Evolutionary conservation across 2,888 invertebrate genomes (phyloP).

Genomic region (Temnothorax rugatulus): DNA sequence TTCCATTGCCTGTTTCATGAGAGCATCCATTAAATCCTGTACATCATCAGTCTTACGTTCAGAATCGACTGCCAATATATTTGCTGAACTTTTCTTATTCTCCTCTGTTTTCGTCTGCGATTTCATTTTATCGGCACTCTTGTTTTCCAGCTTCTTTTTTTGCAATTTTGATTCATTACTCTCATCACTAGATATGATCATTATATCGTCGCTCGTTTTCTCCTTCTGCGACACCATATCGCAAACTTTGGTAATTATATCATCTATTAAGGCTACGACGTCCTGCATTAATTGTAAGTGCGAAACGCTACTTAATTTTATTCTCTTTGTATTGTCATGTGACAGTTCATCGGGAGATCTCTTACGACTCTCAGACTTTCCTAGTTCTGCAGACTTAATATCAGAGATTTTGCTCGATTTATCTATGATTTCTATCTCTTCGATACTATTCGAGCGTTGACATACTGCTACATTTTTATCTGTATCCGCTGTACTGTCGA

Average conservation of each 20-base stretch:
- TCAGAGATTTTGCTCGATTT: conserved; percentile 64
- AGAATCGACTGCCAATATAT: conserved; percentile 50
- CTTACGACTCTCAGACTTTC: conserved; percentile 77
- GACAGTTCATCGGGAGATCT: conserved; percentile 70
- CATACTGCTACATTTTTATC: conserved; percentile 74
- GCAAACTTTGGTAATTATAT: conserved; percentile 83
- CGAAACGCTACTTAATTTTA: conserved; percentile 81
- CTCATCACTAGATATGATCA: conserved; percentile 82
- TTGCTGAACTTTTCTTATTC: conserved; percentile 48
- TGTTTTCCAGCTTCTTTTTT: conserved; percentile 56
- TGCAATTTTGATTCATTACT: conserved; percentile 77
- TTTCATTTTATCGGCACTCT: conserved; percentile 54
- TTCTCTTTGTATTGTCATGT: conserved; percentile 77
- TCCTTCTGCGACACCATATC: conserved; percentile 77
- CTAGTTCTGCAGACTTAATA: conserved; percentile 57
- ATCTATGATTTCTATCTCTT: conserved; percentile 78
- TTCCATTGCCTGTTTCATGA: conserved; percentile 87
- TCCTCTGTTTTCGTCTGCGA: conserved; percentile 56
- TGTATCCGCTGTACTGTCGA: conserved; percentile 69
- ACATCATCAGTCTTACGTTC: conserved; percentile 78
- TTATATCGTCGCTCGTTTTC: conserved; percentile 75
- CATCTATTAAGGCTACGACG: conserved; percentile 83
- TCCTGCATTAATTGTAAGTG: conserved; percentile 84
- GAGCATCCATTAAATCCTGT: conserved; percentile 86
- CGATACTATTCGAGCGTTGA: conserved; percentile 78